phyloP scores from a whole-genome alignment of 2,888 invertebrate genomes.

The Drosophila mimica region DNA sequence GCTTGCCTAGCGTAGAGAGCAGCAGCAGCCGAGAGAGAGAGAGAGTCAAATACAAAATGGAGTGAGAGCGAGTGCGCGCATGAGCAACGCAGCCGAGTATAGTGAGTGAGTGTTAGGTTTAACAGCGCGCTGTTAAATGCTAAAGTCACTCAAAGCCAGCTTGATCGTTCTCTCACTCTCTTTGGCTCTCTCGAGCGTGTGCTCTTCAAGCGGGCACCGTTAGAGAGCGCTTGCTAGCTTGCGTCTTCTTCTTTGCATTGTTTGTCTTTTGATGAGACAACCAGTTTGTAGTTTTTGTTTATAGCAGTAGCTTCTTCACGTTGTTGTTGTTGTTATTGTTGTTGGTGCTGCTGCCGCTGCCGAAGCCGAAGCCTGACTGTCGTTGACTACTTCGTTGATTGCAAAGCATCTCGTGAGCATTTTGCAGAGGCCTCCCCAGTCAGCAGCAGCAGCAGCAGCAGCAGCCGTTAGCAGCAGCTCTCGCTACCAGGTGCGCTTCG shows the following conservation, averaged over 20 bases:
- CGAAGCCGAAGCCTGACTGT: constrained; percentile 61
- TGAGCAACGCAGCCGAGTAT: constrained; percentile 13
- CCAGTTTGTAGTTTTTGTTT: constrained; percentile 76
- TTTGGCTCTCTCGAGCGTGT: constrained; percentile 5
- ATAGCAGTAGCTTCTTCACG: constrained; percentile 71
- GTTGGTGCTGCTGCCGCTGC: constrained; percentile 47
- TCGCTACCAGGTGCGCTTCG: constrained; percentile 48
- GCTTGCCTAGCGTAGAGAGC: constrained; percentile 36
- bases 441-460: constrained; percentile 31
- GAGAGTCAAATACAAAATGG: constrained; percentile 59
- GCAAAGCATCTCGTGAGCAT: constrained; percentile 70
- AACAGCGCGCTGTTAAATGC: constrained; percentile 43
- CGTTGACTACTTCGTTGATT: constrained; percentile 49
- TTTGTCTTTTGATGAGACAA: constrained; percentile 71
- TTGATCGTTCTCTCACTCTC: background rate
- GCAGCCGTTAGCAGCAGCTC: constrained; percentile 21
- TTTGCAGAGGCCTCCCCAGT: constrained; percentile 63
- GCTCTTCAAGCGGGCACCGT: constrained; percentile 64
- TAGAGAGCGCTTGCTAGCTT: constrained; percentile 60
- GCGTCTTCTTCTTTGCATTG: constrained; percentile 53
- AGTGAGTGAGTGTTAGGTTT: constrained; percentile 30
- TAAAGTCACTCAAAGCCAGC: constrained; percentile 59
- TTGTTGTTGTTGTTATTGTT: constrained; percentile 26
- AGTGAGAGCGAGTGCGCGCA: constrained; percentile 47
- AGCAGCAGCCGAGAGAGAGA: constrained; percentile 22